A percentile compares a stretch with the other conserved stretches of the same genome.
phyloP scores from a whole-genome alignment of 2,888 invertebrate species.

The Drosophila paracracens region DNA sequence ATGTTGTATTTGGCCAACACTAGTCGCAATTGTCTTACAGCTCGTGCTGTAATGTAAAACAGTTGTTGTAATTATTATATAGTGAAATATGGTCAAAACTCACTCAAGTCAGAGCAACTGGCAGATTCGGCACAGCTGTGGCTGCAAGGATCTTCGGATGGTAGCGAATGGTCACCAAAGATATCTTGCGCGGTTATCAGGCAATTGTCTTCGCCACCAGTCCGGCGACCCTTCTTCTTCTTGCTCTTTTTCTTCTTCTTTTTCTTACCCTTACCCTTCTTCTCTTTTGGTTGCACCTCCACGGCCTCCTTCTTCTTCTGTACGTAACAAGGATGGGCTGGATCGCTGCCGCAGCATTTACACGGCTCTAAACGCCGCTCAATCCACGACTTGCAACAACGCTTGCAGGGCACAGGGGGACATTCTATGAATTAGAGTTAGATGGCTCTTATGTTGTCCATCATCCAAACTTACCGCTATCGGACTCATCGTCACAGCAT shows the following conservation, averaged over 20 bases:
- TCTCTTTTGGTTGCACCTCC: constrained; percentile 10
- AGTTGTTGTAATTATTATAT: not conserved
- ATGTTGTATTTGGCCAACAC: constrained; percentile 82
- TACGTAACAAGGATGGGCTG: constrained; percentile 47
- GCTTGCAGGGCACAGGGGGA: constrained; percentile 61
- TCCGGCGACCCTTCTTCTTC: constrained; percentile 52
- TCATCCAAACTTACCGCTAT: constrained; percentile 67
- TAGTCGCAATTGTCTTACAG: constrained; percentile 81
- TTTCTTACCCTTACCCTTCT: constrained; percentile 15
- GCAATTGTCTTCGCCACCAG: constrained; percentile 25
- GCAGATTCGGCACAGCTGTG: constrained; percentile 53
- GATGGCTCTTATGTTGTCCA: no score
- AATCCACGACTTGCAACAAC: constrained; percentile 38
- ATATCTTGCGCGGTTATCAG: not conserved
- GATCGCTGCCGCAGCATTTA: constrained; percentile 63
- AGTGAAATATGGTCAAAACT: constrained; percentile 1
- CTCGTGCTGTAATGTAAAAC: constrained; percentile 74
- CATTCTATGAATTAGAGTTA: constrained; percentile 46
- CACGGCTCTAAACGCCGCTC: constrained; percentile 61
- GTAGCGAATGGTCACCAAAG: not conserved
- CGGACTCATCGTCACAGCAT: constrained; percentile 81
- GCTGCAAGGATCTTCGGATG: constrained; percentile 14
- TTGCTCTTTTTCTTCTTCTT: not conserved
- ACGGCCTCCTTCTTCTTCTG: constrained; percentile 28
- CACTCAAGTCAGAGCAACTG: constrained; percentile 57